Percentiles rank a stretch among this genome's conserved stretches.
Conservation (phyloP, 1,140 invertebrate species). For the Archivesica marissinica region DNA sequence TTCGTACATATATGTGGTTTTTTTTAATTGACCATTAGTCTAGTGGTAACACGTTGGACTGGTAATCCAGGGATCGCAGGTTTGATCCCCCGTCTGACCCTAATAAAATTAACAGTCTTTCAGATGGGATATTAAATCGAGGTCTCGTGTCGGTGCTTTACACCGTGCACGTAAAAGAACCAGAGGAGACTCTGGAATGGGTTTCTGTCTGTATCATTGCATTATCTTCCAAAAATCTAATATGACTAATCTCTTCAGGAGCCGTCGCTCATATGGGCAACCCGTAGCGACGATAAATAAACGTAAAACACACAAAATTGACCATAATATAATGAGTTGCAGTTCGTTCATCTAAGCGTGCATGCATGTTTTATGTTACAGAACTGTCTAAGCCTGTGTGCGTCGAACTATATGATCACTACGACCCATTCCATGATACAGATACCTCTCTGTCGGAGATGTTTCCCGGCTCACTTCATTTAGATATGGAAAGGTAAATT, state of each 20-base stretch:
- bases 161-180: no score
- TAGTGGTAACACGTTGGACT: no score
- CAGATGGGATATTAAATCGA: no score
- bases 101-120: no score
- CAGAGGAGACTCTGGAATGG: background rate
- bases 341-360: no score
- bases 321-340: no score
- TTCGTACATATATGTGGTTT: no score
- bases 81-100: no score
- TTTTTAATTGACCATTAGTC: no score
- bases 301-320: background rate
- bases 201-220: background rate
- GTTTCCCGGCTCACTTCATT: constrained; percentile 32
- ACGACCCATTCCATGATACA: constrained; percentile 37
- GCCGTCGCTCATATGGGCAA: background rate
- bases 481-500: constrained; percentile 50
- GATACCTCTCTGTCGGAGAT: constrained; percentile 21
- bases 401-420: constrained; percentile 29
- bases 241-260: background rate
- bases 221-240: background rate
- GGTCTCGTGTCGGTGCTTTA: no score
- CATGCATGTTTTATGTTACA: no score
- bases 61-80: no score
- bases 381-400: background rate
- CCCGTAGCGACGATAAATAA: background rate